Evolutionary conservation across 2,888 invertebrate genomes (phyloP).

Genomic region (Camponotus fellah): DNA sequence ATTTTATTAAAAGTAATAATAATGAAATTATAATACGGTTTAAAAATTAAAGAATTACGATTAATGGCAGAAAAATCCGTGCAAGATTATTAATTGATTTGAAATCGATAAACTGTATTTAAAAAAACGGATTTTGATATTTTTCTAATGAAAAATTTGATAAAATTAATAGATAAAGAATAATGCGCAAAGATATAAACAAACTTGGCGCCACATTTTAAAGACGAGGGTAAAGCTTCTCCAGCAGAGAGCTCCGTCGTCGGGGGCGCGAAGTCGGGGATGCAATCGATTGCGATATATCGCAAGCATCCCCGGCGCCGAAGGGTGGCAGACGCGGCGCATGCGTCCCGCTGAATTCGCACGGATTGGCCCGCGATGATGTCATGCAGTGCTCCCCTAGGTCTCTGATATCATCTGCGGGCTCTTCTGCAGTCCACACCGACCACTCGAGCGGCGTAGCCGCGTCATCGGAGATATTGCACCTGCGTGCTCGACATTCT

Average conservation of each 20-base stretch:
- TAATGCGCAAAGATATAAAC: neutral
- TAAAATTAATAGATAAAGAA: neutral
- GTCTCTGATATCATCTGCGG: constrained; percentile 85
- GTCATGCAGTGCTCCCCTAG: constrained; percentile 84
- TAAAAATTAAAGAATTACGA: neutral
- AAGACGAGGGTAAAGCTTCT: constrained; percentile 1
- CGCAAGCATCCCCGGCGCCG: constrained; percentile 72
- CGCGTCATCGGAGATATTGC: constrained; percentile 75
- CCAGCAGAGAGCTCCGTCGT: constrained; percentile 53
- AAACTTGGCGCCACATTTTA: constrained; percentile 66
- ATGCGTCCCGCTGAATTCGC: constrained; percentile 59
- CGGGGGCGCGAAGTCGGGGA: constrained; percentile 78
- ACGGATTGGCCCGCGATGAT: constrained; percentile 83
- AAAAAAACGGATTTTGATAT: neutral
- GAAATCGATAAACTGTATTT: neutral
- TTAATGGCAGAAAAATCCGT: neutral
- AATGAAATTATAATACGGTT: neutral
- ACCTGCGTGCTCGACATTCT: constrained; percentile 64
- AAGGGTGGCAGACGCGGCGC: constrained; percentile 68
- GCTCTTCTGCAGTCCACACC: constrained; percentile 85
- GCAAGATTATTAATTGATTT: neutral
- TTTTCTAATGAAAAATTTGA: neutral
- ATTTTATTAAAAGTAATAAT: neutral
- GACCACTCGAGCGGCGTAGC: constrained; percentile 83
- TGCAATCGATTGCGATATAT: constrained; percentile 85